Percentiles rank a stretch among this genome's conserved stretches.
Conservation (phyloP, 2,113 vertebrate species). For the Leptosomus discolor region DNA sequence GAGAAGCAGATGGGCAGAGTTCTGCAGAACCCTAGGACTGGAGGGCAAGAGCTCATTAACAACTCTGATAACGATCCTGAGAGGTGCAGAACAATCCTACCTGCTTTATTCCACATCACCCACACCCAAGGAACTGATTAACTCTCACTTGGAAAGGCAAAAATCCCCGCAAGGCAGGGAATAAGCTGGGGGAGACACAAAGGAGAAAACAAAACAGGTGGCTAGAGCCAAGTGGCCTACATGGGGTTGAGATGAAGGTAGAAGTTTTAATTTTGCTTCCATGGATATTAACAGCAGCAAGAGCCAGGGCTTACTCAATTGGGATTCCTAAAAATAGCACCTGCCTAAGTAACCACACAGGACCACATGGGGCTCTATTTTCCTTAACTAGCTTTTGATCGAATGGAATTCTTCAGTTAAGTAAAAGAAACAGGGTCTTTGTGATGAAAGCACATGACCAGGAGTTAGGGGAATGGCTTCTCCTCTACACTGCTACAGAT, state of each 20-base stretch:
- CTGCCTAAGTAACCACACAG: conserved; percentile 65
- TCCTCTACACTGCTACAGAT: conserved; percentile 17
- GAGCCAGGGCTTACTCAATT: conserved; percentile 56
- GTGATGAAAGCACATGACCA: conserved; percentile 49
- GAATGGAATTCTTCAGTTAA: conserved; percentile 68
- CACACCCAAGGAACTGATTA: conserved; percentile 11
- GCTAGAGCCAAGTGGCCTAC: conserved; percentile 21
- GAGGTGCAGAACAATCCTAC: background rate
- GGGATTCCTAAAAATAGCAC: conserved; percentile 68
- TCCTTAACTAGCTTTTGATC: conserved; percentile 69
- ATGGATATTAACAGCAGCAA: conserved; percentile 53
- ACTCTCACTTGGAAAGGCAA: conserved; percentile 1
- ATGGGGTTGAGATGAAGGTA: background rate
- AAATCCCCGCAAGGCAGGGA: background rate
- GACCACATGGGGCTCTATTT: conserved; percentile 67
- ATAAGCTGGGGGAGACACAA: background rate
- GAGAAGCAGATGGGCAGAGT: background rate
- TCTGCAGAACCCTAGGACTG: background rate
- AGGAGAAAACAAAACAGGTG: background rate
- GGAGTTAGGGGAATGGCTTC: conserved; percentile 32
- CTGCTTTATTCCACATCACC: background rate
- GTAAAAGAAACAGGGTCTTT: conserved; percentile 63
- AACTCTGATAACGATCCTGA: background rate
- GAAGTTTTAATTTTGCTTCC: conserved; percentile 59
- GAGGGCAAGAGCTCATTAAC: background rate